Conservation (phyloP, 2,113 vertebrate species). For the Anarrhichthys ocellatus region DNA sequence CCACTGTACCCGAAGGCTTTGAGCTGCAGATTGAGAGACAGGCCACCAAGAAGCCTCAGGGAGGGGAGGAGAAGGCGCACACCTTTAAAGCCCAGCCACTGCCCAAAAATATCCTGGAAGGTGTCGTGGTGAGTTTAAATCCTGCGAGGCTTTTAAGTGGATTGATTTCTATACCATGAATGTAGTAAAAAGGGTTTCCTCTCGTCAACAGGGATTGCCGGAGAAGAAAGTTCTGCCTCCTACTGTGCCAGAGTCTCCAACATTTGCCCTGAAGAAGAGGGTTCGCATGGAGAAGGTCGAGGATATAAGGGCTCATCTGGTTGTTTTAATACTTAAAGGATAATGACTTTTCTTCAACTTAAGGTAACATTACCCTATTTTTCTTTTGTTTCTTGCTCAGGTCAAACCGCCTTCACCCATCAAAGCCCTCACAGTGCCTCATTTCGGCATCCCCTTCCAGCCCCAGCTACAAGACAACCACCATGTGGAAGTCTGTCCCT, state of each 20-base stretch:
- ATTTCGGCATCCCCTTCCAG: constrained; percentile 92
- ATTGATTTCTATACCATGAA: background rate
- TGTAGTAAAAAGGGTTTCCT: background rate
- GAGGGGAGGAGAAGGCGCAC: constrained; percentile 77
- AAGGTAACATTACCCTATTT: background rate
- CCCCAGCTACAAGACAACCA: constrained; percentile 85
- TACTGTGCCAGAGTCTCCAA: constrained; percentile 93
- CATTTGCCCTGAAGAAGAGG: constrained; percentile 89
- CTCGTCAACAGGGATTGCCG: constrained; percentile 89
- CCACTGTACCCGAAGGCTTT: constrained; percentile 88
- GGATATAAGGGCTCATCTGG: constrained; percentile 75
- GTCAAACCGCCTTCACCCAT: constrained; percentile 83
- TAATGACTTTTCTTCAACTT: background rate
- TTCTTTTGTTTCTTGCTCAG: constrained; percentile 62
- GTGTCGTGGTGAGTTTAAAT: constrained; percentile 75
- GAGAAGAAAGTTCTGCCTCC: constrained; percentile 86
- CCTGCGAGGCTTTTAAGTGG: constrained; percentile 31
- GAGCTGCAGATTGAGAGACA: constrained; percentile 91
- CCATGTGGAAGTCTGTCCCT: constrained; percentile 89
- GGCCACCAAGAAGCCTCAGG: constrained; percentile 81
- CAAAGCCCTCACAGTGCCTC: constrained; percentile 87
- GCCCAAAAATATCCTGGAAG: too few species aligned
- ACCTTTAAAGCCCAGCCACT: constrained; percentile 81
- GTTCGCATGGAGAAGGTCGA: constrained; percentile 79
- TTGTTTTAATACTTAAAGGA: background rate